Conservation (phyloP, 2,797 vertebrate genomes). For the Myotis myotis region DNA sequence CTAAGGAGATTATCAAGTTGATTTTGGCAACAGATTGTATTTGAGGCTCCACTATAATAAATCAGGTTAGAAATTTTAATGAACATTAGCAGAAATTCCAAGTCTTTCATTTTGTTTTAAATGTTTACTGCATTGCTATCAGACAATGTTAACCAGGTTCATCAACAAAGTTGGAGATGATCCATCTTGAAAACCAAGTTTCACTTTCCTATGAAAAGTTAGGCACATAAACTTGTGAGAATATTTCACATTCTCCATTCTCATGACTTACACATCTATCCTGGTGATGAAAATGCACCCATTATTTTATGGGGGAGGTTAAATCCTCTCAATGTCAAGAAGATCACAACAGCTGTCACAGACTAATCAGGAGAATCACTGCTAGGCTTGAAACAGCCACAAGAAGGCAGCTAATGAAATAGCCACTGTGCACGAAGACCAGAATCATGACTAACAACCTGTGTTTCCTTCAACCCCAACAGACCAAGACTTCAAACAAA, state of each 20-base stretch:
- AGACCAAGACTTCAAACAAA: not conserved
- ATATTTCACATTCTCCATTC: not conserved
- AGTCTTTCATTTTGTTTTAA: not conserved
- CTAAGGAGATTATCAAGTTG: not conserved
- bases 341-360: not conserved
- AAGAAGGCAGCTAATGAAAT: not conserved
- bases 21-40: not conserved
- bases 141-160: not conserved
- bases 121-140: not conserved
- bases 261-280: not conserved
- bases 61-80: not conserved
- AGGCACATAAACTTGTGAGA: not conserved
- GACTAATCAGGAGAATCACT: accelerated
- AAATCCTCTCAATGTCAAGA: not conserved
- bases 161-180: not conserved
- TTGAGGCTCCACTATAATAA: not conserved
- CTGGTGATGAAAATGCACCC: not conserved
- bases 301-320: not conserved
- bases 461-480: not conserved
- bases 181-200: not conserved
- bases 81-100: not conserved
- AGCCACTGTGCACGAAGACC: not conserved
- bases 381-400: not conserved
- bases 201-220: not conserved
- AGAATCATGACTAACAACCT: not conserved